phyloP scores from a whole-genome alignment of 2,888 invertebrate genomes.

The Panzeria rudis region DNA sequence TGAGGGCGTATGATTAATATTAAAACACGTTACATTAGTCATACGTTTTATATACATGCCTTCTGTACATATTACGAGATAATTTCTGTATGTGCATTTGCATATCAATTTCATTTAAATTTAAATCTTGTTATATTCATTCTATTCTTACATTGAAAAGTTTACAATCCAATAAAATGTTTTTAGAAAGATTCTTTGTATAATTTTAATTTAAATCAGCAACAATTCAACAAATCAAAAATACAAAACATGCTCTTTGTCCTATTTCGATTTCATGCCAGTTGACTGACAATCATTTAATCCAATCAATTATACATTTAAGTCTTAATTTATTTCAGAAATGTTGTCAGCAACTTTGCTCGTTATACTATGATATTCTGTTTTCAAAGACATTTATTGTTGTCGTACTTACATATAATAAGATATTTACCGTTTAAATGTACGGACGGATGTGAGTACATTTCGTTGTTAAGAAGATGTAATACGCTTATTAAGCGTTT shows the following conservation, averaged over 20 bases:
- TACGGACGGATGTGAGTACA: neutral
- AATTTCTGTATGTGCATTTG: too few species aligned
- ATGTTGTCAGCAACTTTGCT: conserved; percentile 4
- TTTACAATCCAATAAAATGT: neutral
- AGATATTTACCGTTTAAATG: conserved; percentile 10
- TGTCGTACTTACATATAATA: neutral
- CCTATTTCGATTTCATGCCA: neutral
- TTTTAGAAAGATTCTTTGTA: neutral
- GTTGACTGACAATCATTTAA: neutral
- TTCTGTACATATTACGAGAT: too few species aligned
- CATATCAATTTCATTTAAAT: too few species aligned
- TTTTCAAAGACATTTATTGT: neutral
- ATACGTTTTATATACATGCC: too few species aligned
- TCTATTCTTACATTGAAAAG: neutral
- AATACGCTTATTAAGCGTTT: conserved; percentile 55
- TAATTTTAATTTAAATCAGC: neutral
- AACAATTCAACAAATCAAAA: neutral
- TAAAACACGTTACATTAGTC: neutral
- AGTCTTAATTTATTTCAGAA: neutral
- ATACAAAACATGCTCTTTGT: neutral
- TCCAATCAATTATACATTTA: conserved; percentile 40
- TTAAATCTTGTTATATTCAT: too few species aligned
- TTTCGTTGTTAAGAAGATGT: conserved; percentile 37
- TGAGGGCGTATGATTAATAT: neutral
- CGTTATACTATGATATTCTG: neutral